Base-by-base conservation (phyloP, 2,797 vertebrate genomes). In the Numenius phaeopus region DNA sequence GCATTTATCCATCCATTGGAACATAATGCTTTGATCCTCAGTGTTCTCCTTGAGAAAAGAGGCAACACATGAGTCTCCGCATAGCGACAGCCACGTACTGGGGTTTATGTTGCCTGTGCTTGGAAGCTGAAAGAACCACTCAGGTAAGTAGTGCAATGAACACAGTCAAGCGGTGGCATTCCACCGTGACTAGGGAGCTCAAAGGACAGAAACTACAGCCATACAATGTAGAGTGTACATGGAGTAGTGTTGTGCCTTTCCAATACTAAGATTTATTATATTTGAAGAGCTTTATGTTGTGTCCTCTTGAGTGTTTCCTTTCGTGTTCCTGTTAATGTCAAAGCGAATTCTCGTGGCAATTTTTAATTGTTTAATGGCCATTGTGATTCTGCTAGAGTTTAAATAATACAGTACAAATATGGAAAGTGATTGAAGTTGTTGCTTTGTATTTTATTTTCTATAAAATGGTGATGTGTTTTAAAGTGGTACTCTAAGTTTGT, bases 61-160 rank as follows among this genome's bases (percentile, higher is more conserved):
- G 39, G 34, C 26, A 26, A 7, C 0, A 1, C 7, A 0, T n/a
- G 81, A 88, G n/a, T n/a, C 14, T 58, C n/a, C 54, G 61, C 27
- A 8, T 14, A n/a, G 58, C 10, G 32, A 39, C n/a, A 42, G 29
- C 44, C 32, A 6, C 9, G 7, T 11, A 4, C 26, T 3, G 26
- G 32, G 11, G 16, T 62, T 62, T 82, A 2, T 22, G 55, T 64
- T 76, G 49, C 30, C 40, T 39, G 1, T 55, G 23, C 23, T n/a
- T n/a, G 34, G 42, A 26, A 62, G 73, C 7, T 44, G 73, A 24
- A 49, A 61, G 23, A 65, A 23, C 19, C 19, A 2, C 66, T 37
- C 17, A 14, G 66, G 79, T 79, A 67, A 49, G 26, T 57, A 54
- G 24, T 30, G 37, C 37, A 39, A 14, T 57, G 40, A 39, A 23